Evolutionary conservation across 2,888 invertebrate genomes (phyloP).

Genomic region (Tryphoninae sp.): DNA sequence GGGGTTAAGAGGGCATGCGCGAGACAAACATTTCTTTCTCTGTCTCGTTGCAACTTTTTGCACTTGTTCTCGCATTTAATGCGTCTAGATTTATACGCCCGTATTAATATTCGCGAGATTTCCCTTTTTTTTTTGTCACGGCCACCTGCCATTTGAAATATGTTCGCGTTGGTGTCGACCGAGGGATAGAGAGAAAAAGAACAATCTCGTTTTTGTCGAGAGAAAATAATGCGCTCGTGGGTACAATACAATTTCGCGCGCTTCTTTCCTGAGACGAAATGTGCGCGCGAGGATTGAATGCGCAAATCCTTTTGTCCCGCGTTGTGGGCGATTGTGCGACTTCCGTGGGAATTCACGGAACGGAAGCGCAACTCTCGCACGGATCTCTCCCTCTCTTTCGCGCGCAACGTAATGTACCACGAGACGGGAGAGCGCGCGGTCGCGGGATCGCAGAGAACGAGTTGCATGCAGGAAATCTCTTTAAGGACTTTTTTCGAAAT

Average conservation of each 20-base stretch:
- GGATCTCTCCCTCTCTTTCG: slow-evolving; percentile 34
- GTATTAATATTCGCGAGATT: neutral
- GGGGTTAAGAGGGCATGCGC: slow-evolving; percentile 64
- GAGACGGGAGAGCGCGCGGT: slow-evolving; percentile 34
- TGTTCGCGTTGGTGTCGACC: neutral
- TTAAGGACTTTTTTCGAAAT: neutral
- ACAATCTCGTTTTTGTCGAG: neutral
- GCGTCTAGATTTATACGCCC: neutral
- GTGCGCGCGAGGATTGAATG: slow-evolving; percentile 58
- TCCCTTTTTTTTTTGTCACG: neutral
- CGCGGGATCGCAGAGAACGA: neutral
- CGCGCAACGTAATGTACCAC: slow-evolving; percentile 36
- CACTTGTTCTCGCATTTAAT: neutral
- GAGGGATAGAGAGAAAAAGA: slow-evolving; percentile 4
- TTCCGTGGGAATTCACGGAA: slow-evolving; percentile 80
- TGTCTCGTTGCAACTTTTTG: neutral
- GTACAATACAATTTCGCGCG: slow-evolving; percentile 41
- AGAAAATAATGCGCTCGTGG: slow-evolving; percentile 12
- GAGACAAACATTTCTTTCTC: neutral
- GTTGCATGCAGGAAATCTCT: neutral
- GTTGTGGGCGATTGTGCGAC: slow-evolving; percentile 74
- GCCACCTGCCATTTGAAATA: neutral
- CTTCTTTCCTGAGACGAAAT: neutral
- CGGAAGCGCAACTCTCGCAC: slow-evolving; percentile 78
- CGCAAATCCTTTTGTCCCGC: slow-evolving; percentile 74